Percentiles rank a stretch among this genome's conserved stretches.
Evolutionary conservation across 1,140 invertebrate genomes (phyloP).

Genomic region (Grapholita molesta): DNA sequence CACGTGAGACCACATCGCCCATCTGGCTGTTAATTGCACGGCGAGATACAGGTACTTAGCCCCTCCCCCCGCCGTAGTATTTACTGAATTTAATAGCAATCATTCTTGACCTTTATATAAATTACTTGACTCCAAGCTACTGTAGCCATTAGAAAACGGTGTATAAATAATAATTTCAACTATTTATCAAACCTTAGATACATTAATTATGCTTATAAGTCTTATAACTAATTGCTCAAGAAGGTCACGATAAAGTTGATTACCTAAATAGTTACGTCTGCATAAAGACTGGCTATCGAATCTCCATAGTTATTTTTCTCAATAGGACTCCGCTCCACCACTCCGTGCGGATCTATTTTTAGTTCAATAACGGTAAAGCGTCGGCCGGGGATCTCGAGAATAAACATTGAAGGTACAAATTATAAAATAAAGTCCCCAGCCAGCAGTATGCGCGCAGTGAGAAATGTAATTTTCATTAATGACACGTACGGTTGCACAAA

Average conservation of each 20-base stretch:
- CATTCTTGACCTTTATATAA: slow-evolving; percentile 2
- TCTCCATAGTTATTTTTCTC: background rate
- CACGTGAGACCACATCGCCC: background rate
- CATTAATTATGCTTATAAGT: background rate
- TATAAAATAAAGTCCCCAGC: slow-evolving; percentile 4
- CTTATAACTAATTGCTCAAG: background rate
- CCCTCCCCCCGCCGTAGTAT: background rate
- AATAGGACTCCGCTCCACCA: background rate
- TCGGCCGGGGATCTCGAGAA: background rate
- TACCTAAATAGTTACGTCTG: background rate
- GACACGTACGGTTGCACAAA: slow-evolving; percentile 67
- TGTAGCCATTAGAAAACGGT: slow-evolving; percentile 6
- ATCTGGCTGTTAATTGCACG: background rate
- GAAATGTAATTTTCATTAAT: slow-evolving; percentile 61
- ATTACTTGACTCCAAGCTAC: background rate
- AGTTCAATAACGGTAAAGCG: background rate
- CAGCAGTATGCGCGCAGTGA: slow-evolving; percentile 29
- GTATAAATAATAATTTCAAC: background rate
- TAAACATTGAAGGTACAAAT: background rate
- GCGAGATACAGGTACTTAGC: background rate
- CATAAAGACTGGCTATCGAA: background rate
- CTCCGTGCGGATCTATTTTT: background rate
- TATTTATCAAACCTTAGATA: background rate
- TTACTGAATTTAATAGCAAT: slow-evolving; percentile 10
- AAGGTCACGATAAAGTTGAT: background rate